These are phyloP conservation scores for Centropristis striata DNA, from an alignment of 2,113 vertebrate genomes.

Conservation along the genomic window DNA sequence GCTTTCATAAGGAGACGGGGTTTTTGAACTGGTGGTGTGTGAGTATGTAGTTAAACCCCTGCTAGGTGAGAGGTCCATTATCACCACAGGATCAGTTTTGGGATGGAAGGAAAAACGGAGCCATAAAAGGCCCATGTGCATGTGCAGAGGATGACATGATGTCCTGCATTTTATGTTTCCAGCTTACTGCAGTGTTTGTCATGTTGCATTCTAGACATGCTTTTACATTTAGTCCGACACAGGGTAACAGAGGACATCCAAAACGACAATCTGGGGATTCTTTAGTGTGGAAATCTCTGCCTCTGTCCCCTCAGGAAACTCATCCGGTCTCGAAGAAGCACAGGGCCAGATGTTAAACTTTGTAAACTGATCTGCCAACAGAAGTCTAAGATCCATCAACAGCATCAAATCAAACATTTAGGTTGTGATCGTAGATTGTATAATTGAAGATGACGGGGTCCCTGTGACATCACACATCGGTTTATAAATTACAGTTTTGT, in stretches of 20 bases:
- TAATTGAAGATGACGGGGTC: too few species aligned
- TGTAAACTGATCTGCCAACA: constrained; percentile 16
- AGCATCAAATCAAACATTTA: neutral
- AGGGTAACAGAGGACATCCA: constrained; percentile 52
- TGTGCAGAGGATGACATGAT: constrained; percentile 41
- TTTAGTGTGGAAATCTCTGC: constrained; percentile 51
- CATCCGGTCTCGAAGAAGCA: constrained; percentile 33
- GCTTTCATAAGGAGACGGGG: neutral
- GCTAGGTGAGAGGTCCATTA: constrained; percentile 61
- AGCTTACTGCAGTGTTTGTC: neutral
- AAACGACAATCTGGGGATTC: constrained; percentile 54
- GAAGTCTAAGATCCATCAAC: neutral
- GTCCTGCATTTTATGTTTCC: constrained; percentile 19
- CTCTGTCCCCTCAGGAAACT: constrained; percentile 55
- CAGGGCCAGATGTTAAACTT: constrained; percentile 61
- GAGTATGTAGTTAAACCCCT: constrained; percentile 43
- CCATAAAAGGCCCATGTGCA: constrained; percentile 63
- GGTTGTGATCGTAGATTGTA: neutral
- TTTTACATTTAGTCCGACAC: constrained; percentile 19
- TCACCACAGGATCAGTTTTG: constrained; percentile 36
- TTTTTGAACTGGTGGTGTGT: constrained; percentile 8
- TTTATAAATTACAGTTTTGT: too few species aligned
- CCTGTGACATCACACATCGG: too few species aligned
- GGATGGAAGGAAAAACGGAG: constrained; percentile 35
- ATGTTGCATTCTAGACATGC: neutral